Evolutionary conservation across 2,113 vertebrate genomes (phyloP), one percentile per base, ranked within the genome.

Genomic region (Pachyramphus minor): DNA sequence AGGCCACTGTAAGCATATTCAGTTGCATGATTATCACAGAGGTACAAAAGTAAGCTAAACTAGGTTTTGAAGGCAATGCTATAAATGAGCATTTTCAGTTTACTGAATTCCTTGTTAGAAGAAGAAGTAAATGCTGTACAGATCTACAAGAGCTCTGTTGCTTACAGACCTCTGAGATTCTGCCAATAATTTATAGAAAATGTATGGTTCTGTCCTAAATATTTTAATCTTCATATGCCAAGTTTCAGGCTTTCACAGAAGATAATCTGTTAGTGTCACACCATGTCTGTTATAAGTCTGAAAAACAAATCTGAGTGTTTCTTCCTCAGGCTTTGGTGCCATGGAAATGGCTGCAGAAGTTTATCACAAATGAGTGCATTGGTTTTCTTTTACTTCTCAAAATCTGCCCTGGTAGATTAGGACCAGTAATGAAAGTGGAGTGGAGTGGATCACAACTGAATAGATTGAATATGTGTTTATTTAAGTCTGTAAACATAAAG

Each of bases 21-120:
- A 74, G 47, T 94, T 45, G 19, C 52, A 49, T 95, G 97, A 97
- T 98, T 97, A 84, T 78, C 37, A 80, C 56, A 94, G 74, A 90
- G 64, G 58, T 93, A 66, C 52, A 85, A 85, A 90, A 90, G 39
- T 79, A 93, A 83, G 21, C 64, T 86, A 41, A 91, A 71, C 23
- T 24, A 35, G 7, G 25, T 67, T 94, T 72, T 60, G 49, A 74
- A 93, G 39, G 25, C 59, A 86, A 5, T 73, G 25, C 33, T 85
- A 19, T 73, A 58, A 87, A 76, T 30, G 31, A 87, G 24, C 14
- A 31, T 15, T 55, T 91, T 45, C 10, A 25, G 16, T 58, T 76
- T 73, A 84, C 30, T 41, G 15, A 86, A 56, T 59, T 80, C 44
- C 13, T 37, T 89, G 18, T 71, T 25, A 59, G 45, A 58, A 84